These are phyloP conservation scores for Regulus satrapa DNA, from an alignment of 2,113 vertebrate species.

Conservation along the genomic window DNA sequence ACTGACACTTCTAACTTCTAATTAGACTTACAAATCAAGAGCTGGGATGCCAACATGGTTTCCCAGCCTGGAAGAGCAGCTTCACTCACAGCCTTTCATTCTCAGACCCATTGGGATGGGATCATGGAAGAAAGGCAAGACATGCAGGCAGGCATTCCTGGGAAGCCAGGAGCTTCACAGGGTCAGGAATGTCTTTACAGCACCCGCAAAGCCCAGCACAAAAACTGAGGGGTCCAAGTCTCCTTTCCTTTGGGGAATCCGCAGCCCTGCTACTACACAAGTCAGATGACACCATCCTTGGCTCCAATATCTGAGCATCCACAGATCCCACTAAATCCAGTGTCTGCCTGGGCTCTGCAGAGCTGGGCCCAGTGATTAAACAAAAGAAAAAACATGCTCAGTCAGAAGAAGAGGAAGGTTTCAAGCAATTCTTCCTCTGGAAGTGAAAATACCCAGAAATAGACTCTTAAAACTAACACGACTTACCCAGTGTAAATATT, in stretches of 20 bases:
- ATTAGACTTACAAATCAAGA: conserved; percentile 48
- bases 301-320: accelerated
- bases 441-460: conserved; percentile 31
- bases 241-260: background rate
- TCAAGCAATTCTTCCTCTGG: background rate
- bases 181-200: background rate
- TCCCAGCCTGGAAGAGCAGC: background rate
- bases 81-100: background rate
- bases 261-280: background rate
- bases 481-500: conserved; percentile 3
- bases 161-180: background rate
- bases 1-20: conserved; percentile 14
- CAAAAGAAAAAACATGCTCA: background rate
- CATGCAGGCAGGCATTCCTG: background rate
- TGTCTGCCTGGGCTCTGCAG: background rate
- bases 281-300: background rate
- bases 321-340: background rate
- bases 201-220: background rate
- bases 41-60: background rate
- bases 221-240: background rate
- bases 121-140: background rate
- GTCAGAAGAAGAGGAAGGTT: background rate
- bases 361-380: background rate
- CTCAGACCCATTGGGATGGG: background rate
- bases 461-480: background rate